Percentiles rank a stretch among this genome's conserved stretches.
Evolutionary conservation across 2,888 invertebrate genomes (phyloP).

Genomic region (Choristoneura rosaceana): DNA sequence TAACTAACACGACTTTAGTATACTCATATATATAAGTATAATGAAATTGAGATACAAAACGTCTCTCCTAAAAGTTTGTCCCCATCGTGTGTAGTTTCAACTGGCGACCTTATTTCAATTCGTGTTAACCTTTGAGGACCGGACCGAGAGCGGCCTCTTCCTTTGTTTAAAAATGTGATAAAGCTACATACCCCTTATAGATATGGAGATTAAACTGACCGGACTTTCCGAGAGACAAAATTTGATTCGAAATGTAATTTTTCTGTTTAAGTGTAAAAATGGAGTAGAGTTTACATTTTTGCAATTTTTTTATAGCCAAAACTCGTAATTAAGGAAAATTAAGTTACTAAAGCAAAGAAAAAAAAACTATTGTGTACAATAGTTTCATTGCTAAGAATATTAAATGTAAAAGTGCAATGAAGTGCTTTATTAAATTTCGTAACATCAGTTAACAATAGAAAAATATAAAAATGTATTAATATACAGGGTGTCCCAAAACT

Average conservation of each 20-base stretch:
- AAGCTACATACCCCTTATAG: conserved; percentile 22
- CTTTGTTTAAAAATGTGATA: conserved; percentile 33
- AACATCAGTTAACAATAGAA: too few relatives aligned
- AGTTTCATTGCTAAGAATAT: too few relatives aligned
- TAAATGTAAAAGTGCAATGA: too few relatives aligned
- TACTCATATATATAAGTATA: not conserved
- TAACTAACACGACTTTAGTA: not conserved
- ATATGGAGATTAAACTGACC: conserved; percentile 23
- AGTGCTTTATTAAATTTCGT: too few relatives aligned
- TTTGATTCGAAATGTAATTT: not conserved
- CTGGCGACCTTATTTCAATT: conserved; percentile 30
- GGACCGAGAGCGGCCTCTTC: conserved; percentile 23
- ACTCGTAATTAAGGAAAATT: too few relatives aligned
- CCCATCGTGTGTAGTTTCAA: not conserved
- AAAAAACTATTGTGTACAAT: too few relatives aligned
- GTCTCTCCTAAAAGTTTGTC: not conserved
- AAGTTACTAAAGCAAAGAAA: too few relatives aligned
- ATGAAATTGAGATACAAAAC: not conserved
- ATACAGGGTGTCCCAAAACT: too few relatives aligned
- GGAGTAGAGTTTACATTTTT: not conserved
- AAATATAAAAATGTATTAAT: not conserved
- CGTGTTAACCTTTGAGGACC: conserved; percentile 25
- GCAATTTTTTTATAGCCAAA: not conserved
- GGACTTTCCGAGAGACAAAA: not conserved
- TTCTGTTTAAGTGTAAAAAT: conserved; percentile 25